Percentiles rank a stretch among this genome's conserved stretches.
Evolutionary conservation across 2,113 vertebrate species (phyloP).

Genomic region (Mixornis gularis): DNA sequence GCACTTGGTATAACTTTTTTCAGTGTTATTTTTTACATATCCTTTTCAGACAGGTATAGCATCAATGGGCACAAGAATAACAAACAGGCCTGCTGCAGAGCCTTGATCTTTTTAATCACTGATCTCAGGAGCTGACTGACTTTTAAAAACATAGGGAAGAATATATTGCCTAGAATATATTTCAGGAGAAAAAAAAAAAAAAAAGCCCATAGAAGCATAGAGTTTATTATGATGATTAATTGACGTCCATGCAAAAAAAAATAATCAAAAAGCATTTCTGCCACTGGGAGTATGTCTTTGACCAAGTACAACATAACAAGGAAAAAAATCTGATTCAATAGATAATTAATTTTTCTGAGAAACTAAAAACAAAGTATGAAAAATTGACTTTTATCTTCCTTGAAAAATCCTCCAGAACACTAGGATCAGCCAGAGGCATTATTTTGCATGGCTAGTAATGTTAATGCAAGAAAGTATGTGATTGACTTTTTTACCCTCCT

Average conservation of each 20-base stretch:
- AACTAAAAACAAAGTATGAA: neutral
- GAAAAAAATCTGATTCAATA: neutral
- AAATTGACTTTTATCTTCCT: neutral
- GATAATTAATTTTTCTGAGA: neutral
- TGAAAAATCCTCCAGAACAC: neutral
- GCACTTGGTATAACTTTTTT: neutral
- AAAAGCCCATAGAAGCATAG: neutral
- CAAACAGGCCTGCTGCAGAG: neutral
- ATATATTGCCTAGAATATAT: neutral
- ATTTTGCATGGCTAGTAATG: neutral
- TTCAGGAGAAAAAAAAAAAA: neutral
- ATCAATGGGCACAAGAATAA: neutral
- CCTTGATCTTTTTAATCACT: neutral
- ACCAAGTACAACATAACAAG: neutral
- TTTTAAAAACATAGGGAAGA: neutral
- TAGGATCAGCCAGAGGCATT: neutral
- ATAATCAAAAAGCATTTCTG: neutral
- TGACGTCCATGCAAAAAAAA: neutral
- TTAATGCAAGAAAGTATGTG: neutral
- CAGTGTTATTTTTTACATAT: neutral
- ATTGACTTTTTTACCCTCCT: neutral
- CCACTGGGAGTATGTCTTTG: neutral
- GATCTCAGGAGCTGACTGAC: neutral
- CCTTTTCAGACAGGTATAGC: neutral
- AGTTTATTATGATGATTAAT: neutral